Conservation (phyloP, 2,113 vertebrate species). For the Leucopsar rothschildi region DNA sequence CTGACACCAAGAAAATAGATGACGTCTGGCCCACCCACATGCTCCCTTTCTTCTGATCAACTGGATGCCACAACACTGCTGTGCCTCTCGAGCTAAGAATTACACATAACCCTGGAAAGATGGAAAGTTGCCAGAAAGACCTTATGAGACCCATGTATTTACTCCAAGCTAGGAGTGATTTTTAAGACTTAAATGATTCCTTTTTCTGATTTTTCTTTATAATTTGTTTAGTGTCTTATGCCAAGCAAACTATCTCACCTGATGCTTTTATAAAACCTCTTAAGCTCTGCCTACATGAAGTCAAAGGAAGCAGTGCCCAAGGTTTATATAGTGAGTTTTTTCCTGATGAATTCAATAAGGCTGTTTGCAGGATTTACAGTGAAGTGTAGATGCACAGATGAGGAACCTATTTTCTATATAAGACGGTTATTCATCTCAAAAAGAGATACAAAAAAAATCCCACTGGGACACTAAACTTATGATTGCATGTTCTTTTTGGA, state of each 20-base stretch:
- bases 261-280: not conserved
- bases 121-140: not conserved
- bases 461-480: constrained; percentile 1
- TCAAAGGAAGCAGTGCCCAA: not conserved
- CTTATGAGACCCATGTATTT: not conserved
- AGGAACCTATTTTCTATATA: constrained; percentile 1
- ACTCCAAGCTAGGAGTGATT: not conserved
- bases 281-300: not conserved
- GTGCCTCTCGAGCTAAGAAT: not conserved
- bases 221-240: not conserved
- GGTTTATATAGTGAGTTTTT: not conserved
- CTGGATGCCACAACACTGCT: not conserved
- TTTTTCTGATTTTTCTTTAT: not conserved
- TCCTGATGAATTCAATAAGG: constrained; percentile 3
- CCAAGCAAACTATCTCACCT: not conserved
- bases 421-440: not conserved
- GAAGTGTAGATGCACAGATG: not conserved
- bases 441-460: constrained; percentile 18
- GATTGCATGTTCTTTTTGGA: constrained; percentile 12
- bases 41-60: constrained; percentile 13
- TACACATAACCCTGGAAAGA: not conserved
- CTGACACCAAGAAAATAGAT: constrained; percentile 21
- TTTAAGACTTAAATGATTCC: not conserved
- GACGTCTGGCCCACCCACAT: constrained; percentile 20
- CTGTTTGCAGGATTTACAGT: constrained; percentile 15